phyloP scores from a whole-genome alignment of 2,113 vertebrate species.

The Hyaena hyaena region DNA sequence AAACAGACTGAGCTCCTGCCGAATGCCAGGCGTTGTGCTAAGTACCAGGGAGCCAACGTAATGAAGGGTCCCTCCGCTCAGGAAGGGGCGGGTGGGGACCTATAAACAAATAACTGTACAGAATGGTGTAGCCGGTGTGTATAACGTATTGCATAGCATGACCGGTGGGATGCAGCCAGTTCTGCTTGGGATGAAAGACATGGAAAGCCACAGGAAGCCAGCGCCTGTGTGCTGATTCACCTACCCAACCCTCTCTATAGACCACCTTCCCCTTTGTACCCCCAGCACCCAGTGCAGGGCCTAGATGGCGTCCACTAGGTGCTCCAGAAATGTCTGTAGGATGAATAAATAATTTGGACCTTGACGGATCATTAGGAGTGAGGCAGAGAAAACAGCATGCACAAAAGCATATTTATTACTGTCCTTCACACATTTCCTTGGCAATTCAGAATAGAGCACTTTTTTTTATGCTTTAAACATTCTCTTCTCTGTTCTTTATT shows the following conservation, averaged over 20 bases:
- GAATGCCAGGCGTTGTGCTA: background rate
- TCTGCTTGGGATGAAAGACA: background rate
- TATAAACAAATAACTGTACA: background rate
- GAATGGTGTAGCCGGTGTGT: background rate
- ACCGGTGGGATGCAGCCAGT: rapidly evolving
- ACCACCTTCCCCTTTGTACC: background rate
- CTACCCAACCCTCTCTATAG: background rate
- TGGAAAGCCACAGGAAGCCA: background rate
- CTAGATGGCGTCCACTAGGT: background rate
- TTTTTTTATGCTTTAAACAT: background rate
- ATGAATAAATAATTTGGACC: background rate
- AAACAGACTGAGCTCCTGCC: constrained; percentile 33
- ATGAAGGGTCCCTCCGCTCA: background rate
- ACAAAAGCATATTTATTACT: background rate
- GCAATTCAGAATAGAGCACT: background rate
- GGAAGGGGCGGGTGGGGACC: background rate
- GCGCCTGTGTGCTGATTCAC: rapidly evolving
- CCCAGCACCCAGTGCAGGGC: background rate
- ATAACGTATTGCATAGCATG: rapidly evolving
- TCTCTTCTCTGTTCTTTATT: constrained; percentile 34
- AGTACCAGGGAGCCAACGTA: background rate
- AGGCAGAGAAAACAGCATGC: background rate
- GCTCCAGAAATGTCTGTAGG: background rate
- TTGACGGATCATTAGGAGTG: background rate
- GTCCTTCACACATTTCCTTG: background rate